Evolutionary conservation across 2,888 invertebrate genomes (phyloP), one percentile per base, ranked within the genome.

Genomic region (Torymus texanus): DNA sequence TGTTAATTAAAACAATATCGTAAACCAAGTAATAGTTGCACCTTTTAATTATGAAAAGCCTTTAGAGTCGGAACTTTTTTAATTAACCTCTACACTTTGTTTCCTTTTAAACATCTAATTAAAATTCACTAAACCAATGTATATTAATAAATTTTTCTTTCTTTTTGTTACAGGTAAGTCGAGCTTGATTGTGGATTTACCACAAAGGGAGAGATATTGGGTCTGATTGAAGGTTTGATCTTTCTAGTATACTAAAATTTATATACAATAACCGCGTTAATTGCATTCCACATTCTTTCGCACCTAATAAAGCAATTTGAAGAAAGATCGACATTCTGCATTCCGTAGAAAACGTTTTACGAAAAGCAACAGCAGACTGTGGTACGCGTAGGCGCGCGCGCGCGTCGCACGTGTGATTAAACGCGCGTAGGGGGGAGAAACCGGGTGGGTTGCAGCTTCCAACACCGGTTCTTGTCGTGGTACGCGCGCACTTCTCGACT

Each of bases 81-180:
- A 41, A 41, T 41, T 41, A 41, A 41, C 41, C 41, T 8, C 41
- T 8, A 41, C 41, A 41, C 41, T 41, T 41, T 41, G 10, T 41
- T 41, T 41, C 8, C 8, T 41, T 41, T 41, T 41, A 41, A 41
- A 41, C 5, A 41, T 8, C 1, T 41, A 41, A 41, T 41, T 41
- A 41, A 41, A 41, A 41, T 8, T 41, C 5, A 29, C 29, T 2
- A 29, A 29, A 29, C 29, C 10, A 8, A 41, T 21, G 21, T 21
- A 41, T 29, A 18, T 5, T 16, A 41, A 50, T 14, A 21, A 72
- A 61, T 61, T 53, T 72, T 12, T 55, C 21, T 59, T 21, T 61
- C 16, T 65, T 67, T 78, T 24, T 78, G 73, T 78, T 78, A n/a
- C 73, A 78, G 78, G 78, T 78, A 78, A 78, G 78, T 68, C 18